Conservation (phyloP, 2,113 vertebrate species). For the Brienomyrus longianalis region DNA sequence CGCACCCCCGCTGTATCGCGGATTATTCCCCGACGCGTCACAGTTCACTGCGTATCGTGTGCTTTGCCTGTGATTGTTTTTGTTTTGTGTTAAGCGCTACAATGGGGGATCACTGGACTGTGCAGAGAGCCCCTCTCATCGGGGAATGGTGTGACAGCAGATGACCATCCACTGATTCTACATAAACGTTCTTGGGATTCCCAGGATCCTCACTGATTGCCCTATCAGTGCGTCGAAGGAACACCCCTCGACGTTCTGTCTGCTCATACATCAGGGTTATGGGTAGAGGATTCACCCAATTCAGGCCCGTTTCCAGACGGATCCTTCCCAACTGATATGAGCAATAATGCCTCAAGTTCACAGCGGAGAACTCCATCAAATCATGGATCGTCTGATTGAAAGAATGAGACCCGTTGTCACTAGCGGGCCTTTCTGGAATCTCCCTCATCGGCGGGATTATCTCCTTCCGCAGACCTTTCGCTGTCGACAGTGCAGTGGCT, state of each 20-base stretch:
- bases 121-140: not conserved
- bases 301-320: not conserved
- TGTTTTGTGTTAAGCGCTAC: no score
- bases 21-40: no score
- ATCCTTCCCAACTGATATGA: not conserved
- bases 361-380: not conserved
- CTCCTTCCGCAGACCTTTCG: not conserved
- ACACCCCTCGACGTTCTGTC: not conserved
- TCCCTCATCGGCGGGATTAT: not conserved
- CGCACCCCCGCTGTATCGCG: no score
- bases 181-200: not conserved
- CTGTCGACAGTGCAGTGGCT: not conserved
- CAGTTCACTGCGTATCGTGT: no score
- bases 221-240: not conserved
- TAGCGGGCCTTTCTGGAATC: not conserved
- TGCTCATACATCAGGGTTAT: not conserved
- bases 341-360: not conserved
- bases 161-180: not conserved
- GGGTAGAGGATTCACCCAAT: not conserved
- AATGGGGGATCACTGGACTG: no score
- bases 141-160: not conserved
- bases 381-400: not conserved
- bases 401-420: no score
- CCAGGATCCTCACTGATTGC: not conserved
- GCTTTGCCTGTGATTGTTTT: no score